Conservation (phyloP, 2,113 vertebrate species). For the Corapipo altera region DNA sequence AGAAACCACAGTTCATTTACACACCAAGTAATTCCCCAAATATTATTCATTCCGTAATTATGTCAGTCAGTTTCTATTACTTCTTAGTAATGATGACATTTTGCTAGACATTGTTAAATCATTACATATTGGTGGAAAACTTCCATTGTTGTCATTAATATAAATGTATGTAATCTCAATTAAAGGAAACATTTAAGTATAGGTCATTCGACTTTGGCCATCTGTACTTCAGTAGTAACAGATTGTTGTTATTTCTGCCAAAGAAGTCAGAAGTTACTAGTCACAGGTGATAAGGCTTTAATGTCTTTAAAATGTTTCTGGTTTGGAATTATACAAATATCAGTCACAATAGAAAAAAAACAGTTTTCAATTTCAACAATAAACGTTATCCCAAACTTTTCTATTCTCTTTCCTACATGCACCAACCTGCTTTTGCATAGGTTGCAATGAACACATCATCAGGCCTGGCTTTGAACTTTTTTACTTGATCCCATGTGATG, state of each 20-base stretch:
- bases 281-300: background rate
- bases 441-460: conserved; percentile 72
- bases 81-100: background rate
- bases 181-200: background rate
- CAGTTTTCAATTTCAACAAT: background rate
- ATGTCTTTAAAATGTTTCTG: background rate
- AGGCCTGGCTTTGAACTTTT: conserved; percentile 72
- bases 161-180: background rate
- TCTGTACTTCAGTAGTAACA: background rate
- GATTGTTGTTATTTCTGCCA: background rate
- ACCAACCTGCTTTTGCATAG: conserved; percentile 74
- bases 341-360: background rate
- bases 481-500: conserved; percentile 42
- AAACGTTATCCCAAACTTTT: background rate
- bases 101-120: background rate
- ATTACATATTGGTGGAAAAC: background rate
- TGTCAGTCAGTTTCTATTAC: background rate
- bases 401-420: background rate
- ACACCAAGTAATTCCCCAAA: background rate
- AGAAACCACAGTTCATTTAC: background rate
- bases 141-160: background rate
- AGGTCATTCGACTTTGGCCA: background rate
- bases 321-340: background rate
- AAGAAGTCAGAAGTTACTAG: background rate
- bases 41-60: background rate